Evolutionary conservation across 2,797 vertebrate species (phyloP).

Genomic region (Oophaga sylvatica): DNA sequence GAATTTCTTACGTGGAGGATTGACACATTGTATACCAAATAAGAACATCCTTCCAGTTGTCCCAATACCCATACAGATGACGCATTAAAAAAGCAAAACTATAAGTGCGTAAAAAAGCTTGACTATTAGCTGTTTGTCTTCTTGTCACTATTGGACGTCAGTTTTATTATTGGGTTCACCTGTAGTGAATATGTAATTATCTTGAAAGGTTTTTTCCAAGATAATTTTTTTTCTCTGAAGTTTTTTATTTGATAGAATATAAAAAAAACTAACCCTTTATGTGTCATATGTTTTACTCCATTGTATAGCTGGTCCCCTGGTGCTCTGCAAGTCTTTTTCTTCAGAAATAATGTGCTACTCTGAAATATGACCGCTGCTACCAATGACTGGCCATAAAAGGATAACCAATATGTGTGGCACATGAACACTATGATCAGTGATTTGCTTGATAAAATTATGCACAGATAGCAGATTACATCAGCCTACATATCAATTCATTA

Average conservation of each 20-base stretch:
- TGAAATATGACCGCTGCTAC: too few relatives aligned
- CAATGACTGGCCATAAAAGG: too few relatives aligned
- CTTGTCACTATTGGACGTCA: background rate
- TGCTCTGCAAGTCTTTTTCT: too few relatives aligned
- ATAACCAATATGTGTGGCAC: too few relatives aligned
- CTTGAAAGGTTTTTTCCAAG: background rate
- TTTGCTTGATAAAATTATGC: too few relatives aligned
- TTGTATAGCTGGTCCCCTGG: too few relatives aligned
- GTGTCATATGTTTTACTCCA: background rate
- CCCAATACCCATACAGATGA: background rate
- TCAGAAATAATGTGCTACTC: background rate
- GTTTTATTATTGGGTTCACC: background rate
- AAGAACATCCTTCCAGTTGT: slow-evolving; percentile 48
- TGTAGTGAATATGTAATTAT: background rate
- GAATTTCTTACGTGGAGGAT: background rate
- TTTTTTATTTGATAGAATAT: background rate
- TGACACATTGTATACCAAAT: slow-evolving; percentile 19
- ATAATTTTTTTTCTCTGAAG: background rate
- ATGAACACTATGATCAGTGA: too few relatives aligned
- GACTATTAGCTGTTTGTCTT: background rate
- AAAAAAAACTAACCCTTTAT: background rate
- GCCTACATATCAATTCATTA: too few relatives aligned
- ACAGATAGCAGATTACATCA: too few relatives aligned
- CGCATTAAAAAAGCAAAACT: background rate
- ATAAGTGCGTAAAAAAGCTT: background rate